Percentiles rank a stretch among this genome's conserved stretches.
phyloP scores from a whole-genome alignment of 2,888 invertebrate genomes.

The Cosmia pyralina region DNA sequence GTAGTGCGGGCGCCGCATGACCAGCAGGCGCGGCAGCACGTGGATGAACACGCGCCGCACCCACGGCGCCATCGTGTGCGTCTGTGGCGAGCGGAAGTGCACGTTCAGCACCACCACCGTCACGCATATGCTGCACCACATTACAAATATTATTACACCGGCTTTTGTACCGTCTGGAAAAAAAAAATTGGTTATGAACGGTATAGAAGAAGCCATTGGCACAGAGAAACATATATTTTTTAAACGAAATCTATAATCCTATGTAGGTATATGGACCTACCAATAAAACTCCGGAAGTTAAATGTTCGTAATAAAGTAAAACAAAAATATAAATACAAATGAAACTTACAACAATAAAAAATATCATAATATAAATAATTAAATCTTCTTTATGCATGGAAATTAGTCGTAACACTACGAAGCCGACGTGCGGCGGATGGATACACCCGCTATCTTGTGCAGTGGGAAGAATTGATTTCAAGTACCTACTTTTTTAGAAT shows the following conservation, averaged over 20 bases:
- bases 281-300: no score
- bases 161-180: not conserved
- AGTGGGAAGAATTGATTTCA: no score
- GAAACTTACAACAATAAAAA: no score
- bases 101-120: constrained; percentile 99
- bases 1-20: constrained; percentile 96
- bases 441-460: no score
- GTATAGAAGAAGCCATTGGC: not conserved
- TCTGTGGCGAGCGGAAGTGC: constrained; percentile 99
- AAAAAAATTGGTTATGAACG: not conserved
- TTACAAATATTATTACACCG: not conserved
- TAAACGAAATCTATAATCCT: no score
- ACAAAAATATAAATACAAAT: no score
- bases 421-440: no score
- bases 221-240: not conserved
- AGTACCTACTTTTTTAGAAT: not conserved
- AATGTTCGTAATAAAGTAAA: no score
- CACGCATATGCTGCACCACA: constrained; percentile 94
- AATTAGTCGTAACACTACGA: no score
- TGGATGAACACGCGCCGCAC: constrained; percentile 98
- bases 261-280: not conserved
- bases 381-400: no score
- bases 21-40: constrained; percentile 97
- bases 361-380: no score
- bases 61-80: constrained; percentile 99